Base-by-base conservation (phyloP, 2,113 vertebrate genomes). In the Catharus bicknelli region DNA sequence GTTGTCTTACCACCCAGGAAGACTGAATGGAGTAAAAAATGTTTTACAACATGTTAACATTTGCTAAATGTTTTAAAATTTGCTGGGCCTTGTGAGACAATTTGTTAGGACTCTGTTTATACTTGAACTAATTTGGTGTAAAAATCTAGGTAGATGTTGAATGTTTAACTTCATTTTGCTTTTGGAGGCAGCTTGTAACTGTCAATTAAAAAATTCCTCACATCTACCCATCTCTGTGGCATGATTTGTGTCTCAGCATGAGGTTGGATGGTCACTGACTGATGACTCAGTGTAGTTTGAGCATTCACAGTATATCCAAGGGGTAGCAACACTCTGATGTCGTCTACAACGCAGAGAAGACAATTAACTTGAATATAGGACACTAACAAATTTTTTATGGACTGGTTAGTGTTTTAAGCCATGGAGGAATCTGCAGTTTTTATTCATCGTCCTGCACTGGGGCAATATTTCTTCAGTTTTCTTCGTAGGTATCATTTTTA, bases 251-350 rank as follows among this genome's bases (percentile, higher is more conserved):
- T 78, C 80, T 81, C 80, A 81, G 69, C 70, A 57, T 64, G 83
- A 88, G 68, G 73, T 10, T 88, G 80, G 61, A 72, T 79, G 83
- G 86, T 79, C 94, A 80, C 69, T 90, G 81, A 61, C 40, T 72
- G 68, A 67, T 94, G 80, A 83, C 48, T 92, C 80, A 80, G 77
- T 59, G 57, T 61, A 64, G 58, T 86, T 63, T 58, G n/a, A 89
- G 16, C 73, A 69, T 78, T 93, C 83, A 72, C 27, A 75, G 4
- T 53, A 32, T 29, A 66, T 61, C 51, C 36, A 50, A 86, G n/a
- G 66, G n/a, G 6, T 16, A 72, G 45, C 2, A 7, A 50, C 36
- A 50, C 11, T 57, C 22, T 23, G 9, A 7, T 73, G 34, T 47
- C 0, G 0, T 51, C 36, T 87, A 15, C 11, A 5, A 58, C 50